Evolutionary conservation across 2,113 vertebrate species (phyloP), one percentile per base, ranked within the genome.

Genomic region (Thunnus thynnus): DNA sequence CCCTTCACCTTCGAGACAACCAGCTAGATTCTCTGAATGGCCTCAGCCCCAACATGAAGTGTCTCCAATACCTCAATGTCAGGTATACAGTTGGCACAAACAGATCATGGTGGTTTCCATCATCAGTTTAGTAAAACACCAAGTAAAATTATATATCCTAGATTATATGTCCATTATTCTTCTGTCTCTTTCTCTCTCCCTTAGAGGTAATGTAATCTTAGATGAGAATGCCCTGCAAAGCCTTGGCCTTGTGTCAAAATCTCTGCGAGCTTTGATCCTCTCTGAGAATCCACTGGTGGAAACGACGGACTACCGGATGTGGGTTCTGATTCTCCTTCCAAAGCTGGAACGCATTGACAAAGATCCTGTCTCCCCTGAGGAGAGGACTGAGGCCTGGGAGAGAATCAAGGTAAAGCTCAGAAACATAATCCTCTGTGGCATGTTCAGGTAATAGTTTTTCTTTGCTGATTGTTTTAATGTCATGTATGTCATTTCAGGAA

Each of bases 1-100:
- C 88, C 7, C 93, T 99, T 84, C 97, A 99, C 76, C 95, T 99
- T 52, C 95, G 97, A 87, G 96, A 97, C 90, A 99, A 99, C 92
- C 93, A 95, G 75, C 90, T 99, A 0, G 90, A 95, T 65, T 91
- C 72, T 48, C 85, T 99, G 83, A 89, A 94, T 13, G 98, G 97
- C 72, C 96, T 99, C 81, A 95, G 87, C 16, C 50, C 82, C 3
- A 93, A 84, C 54, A 95, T 99, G 97, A 96, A 94, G 71, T 93
- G 94, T 58, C 92, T 99, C 55, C 96, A 97, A 76, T 99, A 99
- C 90, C 94, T 99, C 62, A 99, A 99, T 67, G 68, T 94, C 82
- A 95, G 94, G 94, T 95, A 87, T 16, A 9, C 18, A 5, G 5
- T 18, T 66, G 1, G 36, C 27, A 36, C 32, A 30, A 14, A 62